These are phyloP conservation scores for Cataglyphis albicans DNA, from an alignment of 2,888 invertebrate genomes.

Conservation along the genomic window DNA sequence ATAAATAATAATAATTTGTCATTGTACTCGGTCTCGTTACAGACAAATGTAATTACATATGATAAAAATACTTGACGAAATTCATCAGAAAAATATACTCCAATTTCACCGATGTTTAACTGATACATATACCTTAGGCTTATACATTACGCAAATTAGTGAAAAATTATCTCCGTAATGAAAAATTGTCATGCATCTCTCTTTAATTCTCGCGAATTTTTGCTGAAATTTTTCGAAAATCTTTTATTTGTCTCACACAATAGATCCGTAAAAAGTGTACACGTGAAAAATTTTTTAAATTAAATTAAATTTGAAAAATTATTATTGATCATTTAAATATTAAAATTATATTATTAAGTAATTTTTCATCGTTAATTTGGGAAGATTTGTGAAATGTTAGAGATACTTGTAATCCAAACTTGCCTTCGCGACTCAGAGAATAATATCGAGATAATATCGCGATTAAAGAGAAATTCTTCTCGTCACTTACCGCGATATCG, in stretches of 20 bases:
- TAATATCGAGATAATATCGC: constrained; percentile 14
- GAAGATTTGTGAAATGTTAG: not conserved
- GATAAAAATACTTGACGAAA: constrained; percentile 20
- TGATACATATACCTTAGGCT: constrained; percentile 14
- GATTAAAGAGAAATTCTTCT: constrained; percentile 32
- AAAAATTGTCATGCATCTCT: not conserved
- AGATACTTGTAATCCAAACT: not conserved
- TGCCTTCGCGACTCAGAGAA: not conserved
- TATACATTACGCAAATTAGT: constrained; percentile 8
- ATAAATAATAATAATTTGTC: constrained; percentile 12
- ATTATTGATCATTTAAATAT: not conserved
- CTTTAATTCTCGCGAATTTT: constrained; percentile 21
- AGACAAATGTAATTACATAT: not conserved
- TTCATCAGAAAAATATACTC: not conserved
- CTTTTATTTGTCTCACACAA: not conserved
- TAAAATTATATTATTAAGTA: not conserved
- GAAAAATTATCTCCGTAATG: constrained; percentile 24
- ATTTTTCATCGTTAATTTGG: constrained; percentile 5
- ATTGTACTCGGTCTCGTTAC: not conserved
- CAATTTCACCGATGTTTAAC: constrained; percentile 14
- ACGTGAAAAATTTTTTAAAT: not conserved
- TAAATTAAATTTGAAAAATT: not conserved
- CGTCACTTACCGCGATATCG: constrained; percentile 16
- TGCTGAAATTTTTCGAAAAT: not conserved
- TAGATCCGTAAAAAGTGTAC: not conserved